Base-by-base conservation (phyloP, 2,888 invertebrate genomes). In the Dorcus hopei region DNA sequence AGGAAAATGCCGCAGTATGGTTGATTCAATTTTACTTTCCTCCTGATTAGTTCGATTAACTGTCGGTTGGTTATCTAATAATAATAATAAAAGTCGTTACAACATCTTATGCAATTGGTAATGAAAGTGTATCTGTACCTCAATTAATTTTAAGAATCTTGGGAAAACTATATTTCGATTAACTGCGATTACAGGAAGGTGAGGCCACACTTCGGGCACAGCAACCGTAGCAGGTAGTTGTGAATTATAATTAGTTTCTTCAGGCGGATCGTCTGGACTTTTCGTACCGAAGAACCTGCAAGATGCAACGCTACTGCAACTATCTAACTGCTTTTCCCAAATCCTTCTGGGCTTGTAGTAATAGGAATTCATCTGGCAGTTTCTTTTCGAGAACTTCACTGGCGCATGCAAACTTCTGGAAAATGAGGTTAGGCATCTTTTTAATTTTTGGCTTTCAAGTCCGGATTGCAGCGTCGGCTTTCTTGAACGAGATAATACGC, bases 1-100 rank as follows among this genome's bases (percentile, higher is more conserved):
- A 99, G 81, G 75, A 99, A 99, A 51, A 99, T 90, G 3, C 98
- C 99, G 50, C 96, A 90, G 73, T 99, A 99, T 0, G 99, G 99
- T 76, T 97, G 96, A 77, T 96, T 96, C 11, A 98, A 79, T 77
- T 92, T 91, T 0, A 98, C 94, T 82, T 98, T 98, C 63, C 95
- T 86, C 72, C 96, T 84, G 59, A 99, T 86, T 49, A 99, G 76
- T 74, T 95, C 92, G 73, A 96, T 93, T 55, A 99, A 81, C 54
- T 86, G 83, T 45, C 93, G 91, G 80, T 97, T 91, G 38, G 90
- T 87, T 43, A 97, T 82, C 91, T 94, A 77, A 52, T 81, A 79
- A 58, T 58, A 62, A 58, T 23, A 49, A 49, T 33, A 51, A 47
- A 16, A 9, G 16, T 45, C 0, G 0, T 19, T 19, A 19, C 19